These are phyloP conservation scores for Drosophila meridiana DNA, from an alignment of 2,888 invertebrate species.

Conservation along the genomic window DNA sequence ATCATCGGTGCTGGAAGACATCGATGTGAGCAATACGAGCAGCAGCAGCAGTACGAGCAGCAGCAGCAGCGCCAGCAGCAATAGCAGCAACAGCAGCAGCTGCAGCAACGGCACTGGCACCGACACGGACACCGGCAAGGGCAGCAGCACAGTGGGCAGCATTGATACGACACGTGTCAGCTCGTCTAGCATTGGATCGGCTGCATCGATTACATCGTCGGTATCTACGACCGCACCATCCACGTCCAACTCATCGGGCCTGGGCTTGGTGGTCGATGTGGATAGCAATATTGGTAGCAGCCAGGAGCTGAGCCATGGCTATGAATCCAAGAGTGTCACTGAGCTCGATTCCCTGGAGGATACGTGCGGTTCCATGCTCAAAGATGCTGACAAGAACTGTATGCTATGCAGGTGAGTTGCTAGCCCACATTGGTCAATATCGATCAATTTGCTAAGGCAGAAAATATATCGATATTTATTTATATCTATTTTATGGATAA, in stretches of 20 bases:
- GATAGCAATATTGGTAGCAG: slow-evolving; percentile 60
- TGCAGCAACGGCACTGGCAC: slow-evolving; percentile 58
- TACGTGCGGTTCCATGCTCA: slow-evolving; percentile 75
- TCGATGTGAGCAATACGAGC: slow-evolving; percentile 64
- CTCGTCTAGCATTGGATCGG: slow-evolving; percentile 64
- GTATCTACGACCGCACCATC: slow-evolving; percentile 48
- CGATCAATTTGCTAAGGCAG: too few relatives aligned
- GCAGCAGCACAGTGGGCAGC: slow-evolving; percentile 63
- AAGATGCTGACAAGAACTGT: slow-evolving; percentile 87
- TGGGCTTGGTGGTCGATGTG: slow-evolving; percentile 77
- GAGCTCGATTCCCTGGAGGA: slow-evolving; percentile 85
- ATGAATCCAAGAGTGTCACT: slow-evolving; percentile 78
- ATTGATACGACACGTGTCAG: slow-evolving; percentile 64
- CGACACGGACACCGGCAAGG: slow-evolving; percentile 67
- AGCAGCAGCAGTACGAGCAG: slow-evolving; percentile 56
- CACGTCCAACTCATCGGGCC: slow-evolving; percentile 51
- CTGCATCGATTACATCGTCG: slow-evolving; percentile 60
- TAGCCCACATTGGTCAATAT: too few relatives aligned
- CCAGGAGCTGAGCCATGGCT: slow-evolving; percentile 70
- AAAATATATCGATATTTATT: too few relatives aligned
- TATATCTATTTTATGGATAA: too few relatives aligned
- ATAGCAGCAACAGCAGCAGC: slow-evolving; percentile 45
- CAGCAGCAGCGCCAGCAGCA: slow-evolving; percentile 46
- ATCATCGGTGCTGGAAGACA: slow-evolving; percentile 59
- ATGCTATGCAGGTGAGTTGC: slow-evolving; percentile 88